Percentiles rank a stretch among this genome's conserved stretches.
These are phyloP conservation scores for Nyctalus aviator DNA, from an alignment of 2,797 vertebrate species.

Conservation along the genomic window DNA sequence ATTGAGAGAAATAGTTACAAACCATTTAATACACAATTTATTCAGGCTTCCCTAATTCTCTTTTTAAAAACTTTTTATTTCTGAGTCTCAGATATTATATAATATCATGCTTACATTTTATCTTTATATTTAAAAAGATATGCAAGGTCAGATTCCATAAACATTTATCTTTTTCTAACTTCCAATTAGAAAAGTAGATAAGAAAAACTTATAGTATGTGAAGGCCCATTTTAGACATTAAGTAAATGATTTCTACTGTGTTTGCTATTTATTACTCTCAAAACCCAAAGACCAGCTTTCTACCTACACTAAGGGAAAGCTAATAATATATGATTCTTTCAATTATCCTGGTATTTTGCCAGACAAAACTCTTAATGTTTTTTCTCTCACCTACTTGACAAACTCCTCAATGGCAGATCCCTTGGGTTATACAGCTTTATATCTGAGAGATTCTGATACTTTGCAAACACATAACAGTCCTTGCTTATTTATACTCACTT, in stretches of 20 bases:
- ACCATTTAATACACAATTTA: neutral
- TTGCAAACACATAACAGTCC: neutral
- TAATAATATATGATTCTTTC: neutral
- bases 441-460: neutral
- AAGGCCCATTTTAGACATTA: neutral
- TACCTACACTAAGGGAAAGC: neutral
- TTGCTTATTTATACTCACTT: neutral
- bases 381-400: neutral
- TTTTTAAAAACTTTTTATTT: neutral
- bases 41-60: neutral
- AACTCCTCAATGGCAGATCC: neutral
- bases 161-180: neutral
- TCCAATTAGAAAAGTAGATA: neutral
- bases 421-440: neutral
- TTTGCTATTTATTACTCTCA: neutral
- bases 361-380: neutral
- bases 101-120: neutral
- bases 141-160: neutral
- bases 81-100: neutral
- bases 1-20: neutral
- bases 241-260: neutral
- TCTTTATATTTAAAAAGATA: neutral
- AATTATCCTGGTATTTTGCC: neutral
- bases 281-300: neutral
- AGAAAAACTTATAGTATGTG: neutral